phyloP scores from a whole-genome alignment of 1,140 invertebrate species.

The Zaprionus vittiger region DNA sequence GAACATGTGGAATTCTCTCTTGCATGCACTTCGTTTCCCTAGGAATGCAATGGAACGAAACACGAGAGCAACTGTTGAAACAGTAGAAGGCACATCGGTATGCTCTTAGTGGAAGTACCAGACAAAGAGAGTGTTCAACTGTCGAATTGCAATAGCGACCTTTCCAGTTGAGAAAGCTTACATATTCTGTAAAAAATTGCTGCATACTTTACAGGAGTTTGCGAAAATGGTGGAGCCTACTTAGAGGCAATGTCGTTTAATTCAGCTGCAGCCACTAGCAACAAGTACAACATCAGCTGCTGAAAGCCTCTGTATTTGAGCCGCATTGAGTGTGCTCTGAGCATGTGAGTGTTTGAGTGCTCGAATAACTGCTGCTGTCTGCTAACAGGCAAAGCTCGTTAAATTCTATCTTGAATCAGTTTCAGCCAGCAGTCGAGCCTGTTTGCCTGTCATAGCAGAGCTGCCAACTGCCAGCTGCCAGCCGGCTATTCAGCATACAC shows the following conservation, averaged over 20 bases:
- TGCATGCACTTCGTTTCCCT: background rate
- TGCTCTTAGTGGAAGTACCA: slow-evolving; percentile 36
- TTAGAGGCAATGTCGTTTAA: slow-evolving; percentile 25
- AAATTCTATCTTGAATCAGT: background rate
- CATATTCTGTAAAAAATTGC: slow-evolving; percentile 26
- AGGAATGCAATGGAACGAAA: slow-evolving; percentile 40
- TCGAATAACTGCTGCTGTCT: background rate
- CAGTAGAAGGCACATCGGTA: too few species aligned
- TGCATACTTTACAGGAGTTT: slow-evolving; percentile 41
- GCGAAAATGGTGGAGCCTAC: slow-evolving; percentile 48
- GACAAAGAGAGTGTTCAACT: background rate
- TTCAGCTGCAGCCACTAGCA: background rate
- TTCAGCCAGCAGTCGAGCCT: background rate
- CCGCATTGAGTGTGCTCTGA: background rate
- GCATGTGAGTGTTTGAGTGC: background rate
- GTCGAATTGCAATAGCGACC: slow-evolving; percentile 1
- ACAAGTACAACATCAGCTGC: background rate
- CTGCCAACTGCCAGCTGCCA: background rate
- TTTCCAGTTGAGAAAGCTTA: slow-evolving; percentile 2
- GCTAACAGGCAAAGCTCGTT: background rate
- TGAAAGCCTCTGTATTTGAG: background rate
- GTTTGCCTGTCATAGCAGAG: background rate
- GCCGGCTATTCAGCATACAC: background rate
- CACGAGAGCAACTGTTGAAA: slow-evolving; percentile 13
- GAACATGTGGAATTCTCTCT: slow-evolving; percentile 7